Evolutionary conservation across 2,113 vertebrate species (phyloP), one percentile per base, ranked within the genome.

Genomic region (Pelvicachromis taeniatus): DNA sequence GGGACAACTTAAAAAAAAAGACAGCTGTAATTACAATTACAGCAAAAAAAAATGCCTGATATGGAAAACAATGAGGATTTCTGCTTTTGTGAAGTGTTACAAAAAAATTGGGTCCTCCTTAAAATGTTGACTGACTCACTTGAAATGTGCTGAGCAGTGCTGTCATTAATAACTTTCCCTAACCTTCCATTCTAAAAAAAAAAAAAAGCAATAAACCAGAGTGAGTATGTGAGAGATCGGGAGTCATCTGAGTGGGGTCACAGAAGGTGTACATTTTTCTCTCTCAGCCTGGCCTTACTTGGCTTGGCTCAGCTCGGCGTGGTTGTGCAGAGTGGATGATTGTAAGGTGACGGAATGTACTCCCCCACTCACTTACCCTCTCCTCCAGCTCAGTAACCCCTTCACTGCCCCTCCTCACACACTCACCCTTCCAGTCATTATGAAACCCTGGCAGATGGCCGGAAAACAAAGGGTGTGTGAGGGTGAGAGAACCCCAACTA

Each of bases 381-480:
- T 48, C 26, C 54, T 23, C 29, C 56, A 63, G 26, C 33, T 26
- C 21, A 16, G 40, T 9, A 73, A 54, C 23, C 33, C 33, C 35
- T 19, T 40, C 58, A 26, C 58, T 48, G 17, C 65, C 33, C 73
- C 26, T 33, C 40, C 79, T 45, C 63, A 13, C 77, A 38, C 80
- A 65, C 81, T 55, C 82, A 56, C 21, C n/a, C 88, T 40, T 68
- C 50, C 48, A 23, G 9, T 80, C 79, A 90, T 93, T 85, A 90
- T 87, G 85, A 89, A 93, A 89, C 48, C 45, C 77, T 55, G 92
- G 93, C 93, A 94, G 93, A 94, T 94, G 92, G 90, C 84, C 52
- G 4, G 33, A 77, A 90, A 88, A 94, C 91, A 94, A 91, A 94
- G 87, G 87, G 82, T 84, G 88, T 86, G 80, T 81, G 81, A 83